These are phyloP conservation scores for Cynaeus angustus DNA, from an alignment of 2,888 invertebrate genomes.

Conservation along the genomic window DNA sequence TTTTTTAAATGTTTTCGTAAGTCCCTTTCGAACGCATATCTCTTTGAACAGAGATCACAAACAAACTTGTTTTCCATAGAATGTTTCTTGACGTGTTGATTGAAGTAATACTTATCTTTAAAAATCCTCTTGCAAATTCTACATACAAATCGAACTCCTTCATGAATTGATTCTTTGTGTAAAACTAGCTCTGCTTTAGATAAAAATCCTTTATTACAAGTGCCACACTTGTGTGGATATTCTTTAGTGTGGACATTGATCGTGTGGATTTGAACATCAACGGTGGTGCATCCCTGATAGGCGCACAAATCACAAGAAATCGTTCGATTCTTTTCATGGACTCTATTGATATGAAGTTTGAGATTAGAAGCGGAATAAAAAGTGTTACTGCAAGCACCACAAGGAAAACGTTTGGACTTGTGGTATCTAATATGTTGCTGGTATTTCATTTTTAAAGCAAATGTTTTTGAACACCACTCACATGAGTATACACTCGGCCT, in stretches of 20 bases:
- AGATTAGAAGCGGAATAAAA: background rate
- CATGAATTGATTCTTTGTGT: slow-evolving; percentile 7
- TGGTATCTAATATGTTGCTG: background rate
- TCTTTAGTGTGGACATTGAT: background rate
- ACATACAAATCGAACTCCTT: background rate
- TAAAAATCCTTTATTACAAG: background rate
- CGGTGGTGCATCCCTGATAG: background rate
- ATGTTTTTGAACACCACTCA: background rate
- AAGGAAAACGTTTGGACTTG: background rate
- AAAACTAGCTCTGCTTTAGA: background rate
- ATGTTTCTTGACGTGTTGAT: background rate
- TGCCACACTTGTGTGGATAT: slow-evolving; percentile 4
- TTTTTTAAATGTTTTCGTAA: too few species aligned
- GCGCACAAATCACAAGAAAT: background rate
- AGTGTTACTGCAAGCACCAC: background rate
- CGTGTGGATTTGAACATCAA: background rate
- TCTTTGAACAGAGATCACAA: too few species aligned
- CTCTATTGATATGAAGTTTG: background rate
- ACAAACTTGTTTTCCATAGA: background rate
- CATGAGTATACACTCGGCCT: background rate
- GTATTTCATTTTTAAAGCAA: background rate
- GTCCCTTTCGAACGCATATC: too few species aligned
- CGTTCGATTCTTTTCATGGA: background rate
- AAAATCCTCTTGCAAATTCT: slow-evolving; percentile 24
- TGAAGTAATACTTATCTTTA: background rate